phyloP scores from a whole-genome alignment of 2,888 invertebrate species.

The Oegoconia quadripuncta region DNA sequence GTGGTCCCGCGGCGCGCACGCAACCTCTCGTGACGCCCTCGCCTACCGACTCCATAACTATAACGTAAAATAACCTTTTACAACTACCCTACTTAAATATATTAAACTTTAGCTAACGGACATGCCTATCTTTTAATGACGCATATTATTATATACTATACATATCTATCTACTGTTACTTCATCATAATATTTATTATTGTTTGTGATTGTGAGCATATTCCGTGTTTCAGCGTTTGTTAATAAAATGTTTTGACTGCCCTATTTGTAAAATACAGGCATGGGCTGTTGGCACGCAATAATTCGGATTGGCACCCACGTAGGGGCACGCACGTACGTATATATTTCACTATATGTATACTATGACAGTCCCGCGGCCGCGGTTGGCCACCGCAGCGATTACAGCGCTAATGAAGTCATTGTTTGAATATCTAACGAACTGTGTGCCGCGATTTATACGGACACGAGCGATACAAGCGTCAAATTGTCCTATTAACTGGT shows the following conservation, averaged over 20 bases:
- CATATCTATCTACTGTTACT: no score
- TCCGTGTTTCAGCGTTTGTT: conserved; percentile 2
- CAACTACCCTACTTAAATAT: conserved; percentile 48
- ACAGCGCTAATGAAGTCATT: conserved; percentile 73
- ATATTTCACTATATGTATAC: conserved; percentile 15
- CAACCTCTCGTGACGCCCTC: conserved; percentile 55
- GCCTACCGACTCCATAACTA: conserved; percentile 23
- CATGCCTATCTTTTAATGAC: conserved; percentile 11
- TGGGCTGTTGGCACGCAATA: conserved; percentile 17
- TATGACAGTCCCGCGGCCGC: conserved; percentile 28
- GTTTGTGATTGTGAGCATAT: no score
- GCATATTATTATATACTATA: conserved; percentile 4
- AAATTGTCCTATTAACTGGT: conserved; percentile 27
- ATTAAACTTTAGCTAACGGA: conserved; percentile 32
- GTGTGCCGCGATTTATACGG: conserved; percentile 41
- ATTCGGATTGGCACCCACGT: conserved; percentile 17
- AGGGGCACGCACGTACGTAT: conserved; percentile 21
- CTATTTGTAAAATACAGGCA: conserved; percentile 9
- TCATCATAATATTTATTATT: no score
- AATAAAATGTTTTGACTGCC: conserved; percentile 3
- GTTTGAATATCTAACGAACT: conserved; percentile 74
- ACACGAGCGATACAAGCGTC: conserved; percentile 19
- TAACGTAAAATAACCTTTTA: conserved; percentile 29
- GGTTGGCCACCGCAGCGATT: conserved; percentile 60
- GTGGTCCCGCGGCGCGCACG: conserved; percentile 51